Conservation (phyloP, 2,797 vertebrate genomes). For the Sebastes elongatus region DNA sequence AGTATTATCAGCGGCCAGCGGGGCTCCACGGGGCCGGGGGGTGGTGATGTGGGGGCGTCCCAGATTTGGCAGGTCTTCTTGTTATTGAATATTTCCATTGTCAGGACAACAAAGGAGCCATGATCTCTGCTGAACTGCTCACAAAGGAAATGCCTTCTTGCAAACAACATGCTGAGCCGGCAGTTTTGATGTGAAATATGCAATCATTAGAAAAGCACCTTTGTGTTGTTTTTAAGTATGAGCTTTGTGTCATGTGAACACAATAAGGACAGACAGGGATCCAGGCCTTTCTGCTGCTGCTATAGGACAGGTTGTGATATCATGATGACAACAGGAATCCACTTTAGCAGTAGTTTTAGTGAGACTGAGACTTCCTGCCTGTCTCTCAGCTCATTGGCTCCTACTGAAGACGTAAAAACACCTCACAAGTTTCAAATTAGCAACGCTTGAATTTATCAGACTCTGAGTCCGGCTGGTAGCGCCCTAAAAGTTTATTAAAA, state of each 20-base stretch:
- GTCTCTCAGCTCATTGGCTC: not conserved
- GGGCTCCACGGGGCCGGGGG: too few species aligned
- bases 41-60: too few species aligned
- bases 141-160: conserved; percentile 88
- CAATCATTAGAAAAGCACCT: conserved; percentile 83
- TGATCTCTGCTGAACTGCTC: conserved; percentile 83
- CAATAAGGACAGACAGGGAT: not conserved
- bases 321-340: not conserved
- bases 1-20: too few species aligned
- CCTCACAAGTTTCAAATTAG: too few species aligned
- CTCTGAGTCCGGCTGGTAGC: too few species aligned
- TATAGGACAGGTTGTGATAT: not conserved
- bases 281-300: not conserved
- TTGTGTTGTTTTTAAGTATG: conserved; percentile 67
- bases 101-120: conserved; percentile 81
- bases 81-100: conserved; percentile 80
- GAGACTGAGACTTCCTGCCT: too few species aligned
- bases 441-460: too few species aligned
- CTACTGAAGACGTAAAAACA: not conserved
- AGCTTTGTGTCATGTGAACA: conserved; percentile 9
- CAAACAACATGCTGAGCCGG: conserved; percentile 86
- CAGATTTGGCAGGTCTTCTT: conserved; percentile 74
- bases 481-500: too few species aligned
- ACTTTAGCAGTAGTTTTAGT: not conserved
- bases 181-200: conserved; percentile 88